phyloP scores from a whole-genome alignment of 2,797 vertebrate genomes.

The Ficedula albicollis region DNA sequence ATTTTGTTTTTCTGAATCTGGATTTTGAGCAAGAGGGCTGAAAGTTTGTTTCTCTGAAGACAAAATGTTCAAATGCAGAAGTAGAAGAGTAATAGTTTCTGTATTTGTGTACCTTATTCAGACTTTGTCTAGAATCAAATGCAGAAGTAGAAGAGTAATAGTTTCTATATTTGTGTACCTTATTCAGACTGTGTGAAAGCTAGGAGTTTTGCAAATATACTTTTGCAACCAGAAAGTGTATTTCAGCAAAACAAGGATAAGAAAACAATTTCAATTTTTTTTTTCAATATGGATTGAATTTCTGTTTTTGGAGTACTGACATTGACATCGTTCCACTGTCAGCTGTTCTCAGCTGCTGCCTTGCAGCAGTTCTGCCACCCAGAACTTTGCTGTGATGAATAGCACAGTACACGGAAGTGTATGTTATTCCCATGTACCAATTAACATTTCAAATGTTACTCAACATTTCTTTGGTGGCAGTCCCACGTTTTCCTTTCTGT shows the following conservation, averaged over 20 bases:
- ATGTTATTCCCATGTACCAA: not conserved
- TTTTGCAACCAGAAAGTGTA: not conserved
- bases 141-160: not conserved
- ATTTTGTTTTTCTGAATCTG: not conserved
- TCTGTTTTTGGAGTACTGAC: not conserved
- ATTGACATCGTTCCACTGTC: rapidly evolving
- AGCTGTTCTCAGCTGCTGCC: not conserved
- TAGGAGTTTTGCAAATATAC: not conserved
- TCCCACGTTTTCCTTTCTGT: not conserved
- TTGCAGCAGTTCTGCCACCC: not conserved
- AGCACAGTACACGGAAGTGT: rapidly evolving
- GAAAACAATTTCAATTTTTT: not conserved
- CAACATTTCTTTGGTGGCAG: not conserved
- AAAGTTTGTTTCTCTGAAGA: not conserved
- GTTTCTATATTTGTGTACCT: not conserved
- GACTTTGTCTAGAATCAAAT: not conserved
- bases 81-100: not conserved
- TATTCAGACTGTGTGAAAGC: not conserved
- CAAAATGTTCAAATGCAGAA: not conserved
- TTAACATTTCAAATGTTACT: not conserved
- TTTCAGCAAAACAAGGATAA: not conserved
- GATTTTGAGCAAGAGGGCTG: not conserved
- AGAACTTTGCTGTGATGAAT: not conserved
- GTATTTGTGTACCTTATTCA: not conserved
- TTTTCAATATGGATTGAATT: not conserved